These are phyloP conservation scores for Epistrophe eligans DNA, from an alignment of 2,888 invertebrate species.

Conservation along the genomic window DNA sequence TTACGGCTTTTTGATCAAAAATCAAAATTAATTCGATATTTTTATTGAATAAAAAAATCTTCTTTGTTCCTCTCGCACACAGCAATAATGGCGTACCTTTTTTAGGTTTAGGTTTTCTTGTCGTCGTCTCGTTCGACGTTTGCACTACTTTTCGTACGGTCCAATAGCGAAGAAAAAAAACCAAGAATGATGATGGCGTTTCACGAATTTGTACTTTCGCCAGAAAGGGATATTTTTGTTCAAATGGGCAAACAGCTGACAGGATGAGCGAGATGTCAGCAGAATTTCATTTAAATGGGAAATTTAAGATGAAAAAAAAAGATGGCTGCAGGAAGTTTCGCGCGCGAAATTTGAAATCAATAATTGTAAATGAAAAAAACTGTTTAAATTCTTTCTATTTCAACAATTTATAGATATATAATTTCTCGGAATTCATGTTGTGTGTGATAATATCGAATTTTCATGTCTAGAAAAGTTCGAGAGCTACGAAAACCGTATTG, in stretches of 20 bases:
- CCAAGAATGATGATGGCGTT: constrained; percentile 75
- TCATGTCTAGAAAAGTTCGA: not conserved
- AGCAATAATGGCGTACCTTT: constrained; percentile 74
- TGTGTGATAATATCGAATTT: not conserved
- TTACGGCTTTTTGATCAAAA: constrained; percentile 26
- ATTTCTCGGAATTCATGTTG: not conserved
- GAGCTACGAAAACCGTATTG: not conserved
- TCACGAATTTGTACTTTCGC: constrained; percentile 68
- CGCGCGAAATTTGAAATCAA: constrained; percentile 56
- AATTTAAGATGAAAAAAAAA: constrained; percentile 38
- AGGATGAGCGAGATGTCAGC: constrained; percentile 61
- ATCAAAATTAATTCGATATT: constrained; percentile 21
- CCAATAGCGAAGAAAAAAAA: constrained; percentile 74
- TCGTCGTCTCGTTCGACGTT: constrained; percentile 74
- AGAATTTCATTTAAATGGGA: constrained; percentile 33
- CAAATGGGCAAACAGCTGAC: constrained; percentile 64
- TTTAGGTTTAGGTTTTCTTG: constrained; percentile 46
- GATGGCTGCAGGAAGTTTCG: constrained; percentile 55
- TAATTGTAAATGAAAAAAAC: not conserved
- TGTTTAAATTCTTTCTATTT: not conserved
- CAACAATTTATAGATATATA: not conserved
- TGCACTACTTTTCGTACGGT: constrained; percentile 73
- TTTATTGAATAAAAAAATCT: constrained; percentile 40
- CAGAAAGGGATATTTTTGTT: constrained; percentile 54
- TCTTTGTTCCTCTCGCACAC: constrained; percentile 72